Percentiles rank a stretch among this genome's conserved stretches.
Evolutionary conservation across 2,888 invertebrate species (phyloP).

Genomic region (Erpobdella octoculata): DNA sequence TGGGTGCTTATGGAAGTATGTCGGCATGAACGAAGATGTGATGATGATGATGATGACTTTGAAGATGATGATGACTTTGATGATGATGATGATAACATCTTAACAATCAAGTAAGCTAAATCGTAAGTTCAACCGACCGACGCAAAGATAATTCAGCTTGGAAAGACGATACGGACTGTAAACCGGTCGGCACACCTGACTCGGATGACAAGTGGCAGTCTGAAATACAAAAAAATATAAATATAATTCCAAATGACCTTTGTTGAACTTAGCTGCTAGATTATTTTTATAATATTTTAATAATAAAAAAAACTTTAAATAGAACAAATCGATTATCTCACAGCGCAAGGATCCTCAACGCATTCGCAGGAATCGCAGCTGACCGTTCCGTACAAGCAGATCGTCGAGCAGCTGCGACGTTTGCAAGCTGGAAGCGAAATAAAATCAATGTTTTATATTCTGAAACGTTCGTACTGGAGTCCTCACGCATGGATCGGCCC

Average conservation of each 20-base stretch:
- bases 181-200: background rate
- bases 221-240: background rate
- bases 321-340: background rate
- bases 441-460: too few relatives aligned
- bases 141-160: background rate
- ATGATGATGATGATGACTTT: background rate
- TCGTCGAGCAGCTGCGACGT: background rate
- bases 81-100: background rate
- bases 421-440: background rate
- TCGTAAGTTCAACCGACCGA: too few relatives aligned
- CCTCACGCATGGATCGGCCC: too few relatives aligned
- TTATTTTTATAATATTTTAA: too few relatives aligned
- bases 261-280: too few relatives aligned
- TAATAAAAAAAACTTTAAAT: too few relatives aligned
- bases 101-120: too few relatives aligned
- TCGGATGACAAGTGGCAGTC: background rate
- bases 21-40: too few relatives aligned
- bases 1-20: too few relatives aligned
- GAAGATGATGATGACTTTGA: background rate
- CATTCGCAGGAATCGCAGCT: background rate
- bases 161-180: background rate
- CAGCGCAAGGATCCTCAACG: background rate
- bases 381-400: background rate
- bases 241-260: too few relatives aligned
- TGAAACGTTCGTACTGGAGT: too few relatives aligned